Conservation (phyloP, 2,797 vertebrate species). For the Coreius guichenoti region DNA sequence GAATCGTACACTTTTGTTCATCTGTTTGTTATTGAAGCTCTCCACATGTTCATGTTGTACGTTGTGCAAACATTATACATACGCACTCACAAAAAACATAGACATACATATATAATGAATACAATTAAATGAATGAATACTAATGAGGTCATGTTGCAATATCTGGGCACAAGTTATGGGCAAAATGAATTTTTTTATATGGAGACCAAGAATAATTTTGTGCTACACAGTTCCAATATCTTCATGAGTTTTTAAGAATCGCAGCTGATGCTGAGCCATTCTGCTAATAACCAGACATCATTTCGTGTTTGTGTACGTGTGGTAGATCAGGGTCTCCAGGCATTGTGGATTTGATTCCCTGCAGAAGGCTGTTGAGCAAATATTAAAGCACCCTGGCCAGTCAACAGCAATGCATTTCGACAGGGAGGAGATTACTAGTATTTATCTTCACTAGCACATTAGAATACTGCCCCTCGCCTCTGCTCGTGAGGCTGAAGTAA, state of each 20-base stretch:
- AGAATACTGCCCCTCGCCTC: conserved; percentile 72
- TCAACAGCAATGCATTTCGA: conserved; percentile 65
- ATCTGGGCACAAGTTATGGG: neutral
- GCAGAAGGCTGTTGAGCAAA: conserved; percentile 57
- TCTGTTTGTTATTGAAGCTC: neutral
- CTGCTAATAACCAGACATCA: conserved; percentile 38
- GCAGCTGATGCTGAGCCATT: conserved; percentile 29
- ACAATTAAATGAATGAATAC: too few species aligned
- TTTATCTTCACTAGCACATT: conserved; percentile 83
- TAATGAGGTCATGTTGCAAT: neutral
- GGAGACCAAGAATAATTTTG: conserved; percentile 1
- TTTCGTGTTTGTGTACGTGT: conserved; percentile 49
- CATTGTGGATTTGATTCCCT: conserved; percentile 55
- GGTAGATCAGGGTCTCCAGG: conserved; percentile 49
- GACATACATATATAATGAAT: too few species aligned
- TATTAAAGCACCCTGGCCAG: conserved; percentile 55
- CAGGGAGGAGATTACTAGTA: conserved; percentile 77
- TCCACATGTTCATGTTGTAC: too few species aligned
- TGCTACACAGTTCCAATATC: conserved; percentile 14
- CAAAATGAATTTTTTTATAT: neutral
- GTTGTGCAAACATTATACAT: too few species aligned
- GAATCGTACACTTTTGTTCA: rapidly evolving
- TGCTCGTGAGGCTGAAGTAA: conserved; percentile 75
- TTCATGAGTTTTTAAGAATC: conserved; percentile 3
- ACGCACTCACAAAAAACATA: too few species aligned